phyloP scores from a whole-genome alignment of 2,797 vertebrate genomes.

The Xerus rutilus region DNA sequence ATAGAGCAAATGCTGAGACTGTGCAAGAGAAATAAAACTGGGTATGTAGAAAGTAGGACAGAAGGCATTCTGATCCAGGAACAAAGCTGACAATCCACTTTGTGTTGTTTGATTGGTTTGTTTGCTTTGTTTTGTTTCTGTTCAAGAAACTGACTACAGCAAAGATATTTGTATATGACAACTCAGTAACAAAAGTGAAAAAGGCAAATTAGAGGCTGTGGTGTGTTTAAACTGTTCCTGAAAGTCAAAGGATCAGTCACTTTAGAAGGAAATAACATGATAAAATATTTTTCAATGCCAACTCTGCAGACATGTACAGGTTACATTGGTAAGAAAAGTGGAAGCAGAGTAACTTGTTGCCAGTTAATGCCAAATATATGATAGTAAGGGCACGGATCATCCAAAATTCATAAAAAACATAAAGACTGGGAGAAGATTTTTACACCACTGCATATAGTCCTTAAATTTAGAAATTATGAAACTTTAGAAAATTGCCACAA shows the following conservation, averaged over 20 bases:
- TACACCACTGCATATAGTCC: background rate
- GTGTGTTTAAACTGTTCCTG: background rate
- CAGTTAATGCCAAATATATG: background rate
- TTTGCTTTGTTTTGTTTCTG: background rate
- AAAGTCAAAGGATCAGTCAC: background rate
- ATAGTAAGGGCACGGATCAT: background rate
- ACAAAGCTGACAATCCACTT: background rate
- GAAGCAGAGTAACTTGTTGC: background rate
- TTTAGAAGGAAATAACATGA: background rate
- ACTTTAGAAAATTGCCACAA: background rate
- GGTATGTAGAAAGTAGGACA: too few relatives aligned
- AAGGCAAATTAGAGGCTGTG: background rate
- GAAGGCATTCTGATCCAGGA: background rate
- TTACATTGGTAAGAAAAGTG: background rate
- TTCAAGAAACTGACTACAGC: background rate
- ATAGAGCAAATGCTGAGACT: background rate
- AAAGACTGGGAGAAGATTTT: background rate
- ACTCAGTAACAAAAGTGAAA: background rate
- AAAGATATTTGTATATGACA: background rate
- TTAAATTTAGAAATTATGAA: slow-evolving; percentile 23
- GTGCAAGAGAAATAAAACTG: background rate
- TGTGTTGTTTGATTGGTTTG: background rate
- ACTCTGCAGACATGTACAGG: background rate
- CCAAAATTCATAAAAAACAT: background rate
- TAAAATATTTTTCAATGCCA: background rate